phyloP scores from a whole-genome alignment of 2,797 vertebrate genomes.

The Sebastes steindachneri region DNA sequence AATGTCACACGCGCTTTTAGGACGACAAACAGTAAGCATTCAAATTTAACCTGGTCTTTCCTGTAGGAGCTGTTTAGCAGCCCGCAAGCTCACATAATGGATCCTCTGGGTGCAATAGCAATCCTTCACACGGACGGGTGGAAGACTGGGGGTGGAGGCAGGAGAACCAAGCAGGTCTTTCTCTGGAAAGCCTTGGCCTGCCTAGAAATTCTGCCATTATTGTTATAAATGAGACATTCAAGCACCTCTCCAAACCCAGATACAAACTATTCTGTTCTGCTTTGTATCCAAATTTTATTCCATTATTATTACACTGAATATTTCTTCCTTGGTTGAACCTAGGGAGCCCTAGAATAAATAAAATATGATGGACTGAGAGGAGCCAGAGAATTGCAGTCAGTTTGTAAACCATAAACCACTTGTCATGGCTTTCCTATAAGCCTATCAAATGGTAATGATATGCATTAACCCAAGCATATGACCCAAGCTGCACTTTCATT shows the following conservation, averaged over 20 bases:
- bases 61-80: constrained; percentile 28
- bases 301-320: not conserved
- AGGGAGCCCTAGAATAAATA: constrained; percentile 19
- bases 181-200: constrained; percentile 23
- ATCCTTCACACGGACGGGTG: constrained; percentile 23
- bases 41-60: constrained; percentile 27
- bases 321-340: constrained; percentile 1
- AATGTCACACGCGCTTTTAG: constrained; percentile 23
- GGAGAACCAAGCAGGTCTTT: not conserved
- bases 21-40: constrained; percentile 32
- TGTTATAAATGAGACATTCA: constrained; percentile 42
- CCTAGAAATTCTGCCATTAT: constrained; percentile 15
- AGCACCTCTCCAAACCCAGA: not conserved
- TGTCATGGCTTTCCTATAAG: constrained; percentile 47
- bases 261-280: not conserved
- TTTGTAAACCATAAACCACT: constrained; percentile 46
- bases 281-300: constrained; percentile 1
- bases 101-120: constrained; percentile 36
- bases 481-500: constrained; percentile 26
- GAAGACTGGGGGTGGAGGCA: not conserved
- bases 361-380: constrained; percentile 6
- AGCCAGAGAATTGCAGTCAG: constrained; percentile 8
- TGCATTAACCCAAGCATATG: constrained; percentile 46
- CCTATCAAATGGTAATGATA: constrained; percentile 52
- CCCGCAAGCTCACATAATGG: constrained; percentile 21